Conservation (phyloP, 2,888 invertebrate genomes). For the Antheraea assamensis region DNA sequence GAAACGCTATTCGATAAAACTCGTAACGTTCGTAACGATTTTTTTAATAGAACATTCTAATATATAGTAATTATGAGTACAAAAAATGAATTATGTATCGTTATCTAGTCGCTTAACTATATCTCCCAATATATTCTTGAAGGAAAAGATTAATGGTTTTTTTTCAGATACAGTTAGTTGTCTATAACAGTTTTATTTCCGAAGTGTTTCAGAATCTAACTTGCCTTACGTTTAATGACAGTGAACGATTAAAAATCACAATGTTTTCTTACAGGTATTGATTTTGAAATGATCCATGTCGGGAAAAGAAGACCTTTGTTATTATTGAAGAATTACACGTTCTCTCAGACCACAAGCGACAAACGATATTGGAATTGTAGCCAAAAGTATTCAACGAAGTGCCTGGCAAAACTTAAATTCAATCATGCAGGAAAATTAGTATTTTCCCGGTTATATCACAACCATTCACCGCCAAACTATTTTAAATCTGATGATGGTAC, state of each 20-base stretch:
- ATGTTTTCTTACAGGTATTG: not conserved
- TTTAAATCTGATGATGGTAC: not conserved
- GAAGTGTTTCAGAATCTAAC: too few relatives aligned
- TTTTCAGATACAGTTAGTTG: too few relatives aligned
- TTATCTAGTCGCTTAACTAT: too few relatives aligned
- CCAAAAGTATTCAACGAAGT: constrained; percentile 35
- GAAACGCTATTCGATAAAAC: too few relatives aligned
- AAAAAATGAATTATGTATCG: too few relatives aligned
- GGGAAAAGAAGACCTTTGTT: constrained; percentile 32
- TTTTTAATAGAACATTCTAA: too few relatives aligned
- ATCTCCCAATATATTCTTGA: too few relatives aligned
- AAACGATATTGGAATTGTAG: constrained; percentile 9
- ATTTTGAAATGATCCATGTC: constrained; percentile 26
- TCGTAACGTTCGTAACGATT: too few relatives aligned
- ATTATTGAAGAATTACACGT: constrained; percentile 25
- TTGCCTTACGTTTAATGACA: too few relatives aligned
- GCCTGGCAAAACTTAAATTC: constrained; percentile 54
- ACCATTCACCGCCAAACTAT: not conserved
- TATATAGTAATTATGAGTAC: too few relatives aligned
- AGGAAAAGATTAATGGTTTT: too few relatives aligned
- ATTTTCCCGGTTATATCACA: not conserved
- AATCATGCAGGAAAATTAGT: constrained; percentile 29
- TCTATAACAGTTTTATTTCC: too few relatives aligned
- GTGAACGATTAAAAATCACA: not conserved
- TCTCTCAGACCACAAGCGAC: not conserved